These are phyloP conservation scores for Limnephilus marmoratus DNA, from an alignment of 2,888 invertebrate genomes.

Conservation along the genomic window DNA sequence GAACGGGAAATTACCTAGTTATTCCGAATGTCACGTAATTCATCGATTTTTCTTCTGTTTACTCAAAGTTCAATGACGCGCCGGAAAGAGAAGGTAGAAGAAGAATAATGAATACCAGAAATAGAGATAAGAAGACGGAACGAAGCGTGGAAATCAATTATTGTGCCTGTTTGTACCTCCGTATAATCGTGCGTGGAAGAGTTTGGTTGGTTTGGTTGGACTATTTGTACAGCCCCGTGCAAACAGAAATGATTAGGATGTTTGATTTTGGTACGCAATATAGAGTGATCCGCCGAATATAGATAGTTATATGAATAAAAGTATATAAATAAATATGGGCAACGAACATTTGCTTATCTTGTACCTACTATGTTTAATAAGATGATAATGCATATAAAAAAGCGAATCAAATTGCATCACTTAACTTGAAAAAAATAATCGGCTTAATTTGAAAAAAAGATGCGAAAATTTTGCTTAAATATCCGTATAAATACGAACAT, in stretches of 20 bases:
- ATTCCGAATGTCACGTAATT: neutral
- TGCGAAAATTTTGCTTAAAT: too few species aligned
- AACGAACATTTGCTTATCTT: too few species aligned
- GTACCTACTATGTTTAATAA: too few species aligned
- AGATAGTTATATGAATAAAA: neutral
- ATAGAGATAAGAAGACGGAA: neutral
- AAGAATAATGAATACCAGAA: neutral
- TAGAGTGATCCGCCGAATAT: neutral
- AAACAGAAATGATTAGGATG: neutral
- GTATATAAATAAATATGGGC: too few species aligned
- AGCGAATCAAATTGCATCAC: too few species aligned
- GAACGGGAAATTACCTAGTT: neutral
- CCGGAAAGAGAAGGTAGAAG: neutral
- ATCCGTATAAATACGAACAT: too few species aligned
- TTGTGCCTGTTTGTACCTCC: neutral
- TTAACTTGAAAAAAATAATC: too few species aligned
- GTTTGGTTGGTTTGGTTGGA: neutral
- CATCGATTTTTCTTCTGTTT: neutral
- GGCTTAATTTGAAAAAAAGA: too few species aligned
- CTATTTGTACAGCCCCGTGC: neutral
- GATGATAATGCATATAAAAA: too few species aligned
- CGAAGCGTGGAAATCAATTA: conserved; percentile 2
- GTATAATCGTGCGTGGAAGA: neutral
- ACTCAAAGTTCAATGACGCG: neutral
- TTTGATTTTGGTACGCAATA: neutral